Evolutionary conservation across 2,797 vertebrate species (phyloP), one percentile per base, ranked within the genome.

Genomic region (Halcyon smyrnensis): DNA sequence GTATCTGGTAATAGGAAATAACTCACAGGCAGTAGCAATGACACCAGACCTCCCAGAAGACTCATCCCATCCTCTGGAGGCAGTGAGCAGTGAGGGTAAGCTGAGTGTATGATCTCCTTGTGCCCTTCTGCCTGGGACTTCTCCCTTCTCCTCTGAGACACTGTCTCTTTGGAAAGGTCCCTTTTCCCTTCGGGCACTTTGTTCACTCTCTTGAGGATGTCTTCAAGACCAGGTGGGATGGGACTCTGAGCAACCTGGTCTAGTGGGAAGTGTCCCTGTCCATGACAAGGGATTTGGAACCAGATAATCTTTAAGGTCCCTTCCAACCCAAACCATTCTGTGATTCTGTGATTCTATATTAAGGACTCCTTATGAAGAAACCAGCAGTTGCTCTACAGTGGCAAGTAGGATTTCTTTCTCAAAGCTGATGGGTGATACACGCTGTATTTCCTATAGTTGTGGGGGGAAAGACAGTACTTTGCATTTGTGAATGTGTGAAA

Each of bases 381-480:
- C 24, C 70, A 37, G 41, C 39, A 12, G 11, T 15, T 36, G 46
- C 41, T 60, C 63, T 39, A 50, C 2, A 4, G 2, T 28, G 48
- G 14, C 21, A 1, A 17, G 32, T 36, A 24, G 48, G 9, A 41
- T 70, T 74, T 43, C 34, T 63, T 37, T 69, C 80, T 83, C 9
- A 1, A 13, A 54, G 12, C 7, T 45, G 13, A 3, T 6, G 54
- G 50, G 80, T 71, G 70, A 4, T 15, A 4, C 39, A 0, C 0
- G 2, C 5, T 25, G 30, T 48, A 8, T 32, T 73, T 84, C 41
- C 54, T 59, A 2, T 65, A 91, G 68, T 68, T 75, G 32, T 6
- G 39, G 39, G n/a, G 17, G 36, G 9, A 1, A 71, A 53, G 53
- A 4, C 65, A 50, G 17, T 4, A 4, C 28, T 90, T 69, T 81